Base-by-base conservation (phyloP, 2,113 vertebrate species). In the Equus quagga region DNA sequence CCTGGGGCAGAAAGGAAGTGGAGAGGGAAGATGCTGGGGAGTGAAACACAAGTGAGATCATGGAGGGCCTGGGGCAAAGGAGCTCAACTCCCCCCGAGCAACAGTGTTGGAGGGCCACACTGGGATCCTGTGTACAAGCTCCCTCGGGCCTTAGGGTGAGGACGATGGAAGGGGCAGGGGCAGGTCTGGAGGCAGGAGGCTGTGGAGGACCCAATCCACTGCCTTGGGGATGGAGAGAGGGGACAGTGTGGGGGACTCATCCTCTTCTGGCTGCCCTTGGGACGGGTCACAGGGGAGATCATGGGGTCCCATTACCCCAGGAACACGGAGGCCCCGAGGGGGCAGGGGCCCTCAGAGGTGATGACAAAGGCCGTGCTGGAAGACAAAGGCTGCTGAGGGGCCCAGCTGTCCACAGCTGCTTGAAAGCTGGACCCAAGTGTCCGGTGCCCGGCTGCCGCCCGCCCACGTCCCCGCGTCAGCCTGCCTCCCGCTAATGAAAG, bases 401-500 rank as follows among this genome's bases (percentile, higher is more conserved):
- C 17, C 84, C 89, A 19, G 49, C 93, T 49, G 72, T 41, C 44
- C 33, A 2, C 5, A 26, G 70, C 80, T 65, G 88, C 31, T 26
- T 36, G 23, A 54, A 15, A 33, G 58, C n/a, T 0, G 1, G 78
- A 82, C 91, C 73, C 76, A 14, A 31, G 96, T 0, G n/a, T 88
- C 92, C 94, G 0, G 56, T 4, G 24, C 92, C 95, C 24, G 0
- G 82, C 28, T 0, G 8, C n/a, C 0, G 0, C 67, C 10, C 0
- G 0, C 60, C 58, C 0, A 11, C 69, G 3, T 31, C 49, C 44
- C 56, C 78, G 0, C 7, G 8, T 19, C 94, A 0, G 13, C 0
- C 90, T 18, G 80, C 95, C 94, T 87, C 51, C 64, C 0, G 51
- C 87, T 97, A 95, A 97, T 97, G 98, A 94, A 97, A 96, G 98